Percentiles rank a stretch among this genome's conserved stretches.
Evolutionary conservation across 2,797 vertebrate genomes (phyloP).

Genomic region (Cephalopachus bancanus): DNA sequence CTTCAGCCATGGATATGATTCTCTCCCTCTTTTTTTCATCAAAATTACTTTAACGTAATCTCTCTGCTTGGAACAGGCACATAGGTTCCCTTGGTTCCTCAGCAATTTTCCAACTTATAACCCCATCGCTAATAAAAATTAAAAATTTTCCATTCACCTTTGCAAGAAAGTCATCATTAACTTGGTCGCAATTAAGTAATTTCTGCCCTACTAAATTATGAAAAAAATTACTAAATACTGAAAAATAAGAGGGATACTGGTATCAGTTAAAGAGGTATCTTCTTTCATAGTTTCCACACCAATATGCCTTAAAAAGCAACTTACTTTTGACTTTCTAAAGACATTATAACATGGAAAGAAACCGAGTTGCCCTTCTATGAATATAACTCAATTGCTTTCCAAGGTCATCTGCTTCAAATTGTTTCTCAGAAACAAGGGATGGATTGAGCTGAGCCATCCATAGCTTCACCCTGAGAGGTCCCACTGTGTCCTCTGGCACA

Average conservation of each 20-base stretch:
- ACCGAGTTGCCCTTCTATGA: background rate
- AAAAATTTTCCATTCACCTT: constrained; percentile 34
- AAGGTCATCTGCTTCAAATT: background rate
- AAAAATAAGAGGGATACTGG: constrained; percentile 32
- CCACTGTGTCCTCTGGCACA: background rate
- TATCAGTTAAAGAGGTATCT: background rate
- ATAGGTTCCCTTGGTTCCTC: constrained; percentile 14
- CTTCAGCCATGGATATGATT: background rate
- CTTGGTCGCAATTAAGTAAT: constrained; percentile 30
- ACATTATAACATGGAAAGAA: constrained; percentile 20
- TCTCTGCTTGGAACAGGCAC: constrained; percentile 30
- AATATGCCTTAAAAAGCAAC: background rate
- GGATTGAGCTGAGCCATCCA: background rate
- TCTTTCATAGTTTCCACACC: constrained; percentile 13
- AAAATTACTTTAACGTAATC: constrained; percentile 56
- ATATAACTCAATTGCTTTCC: background rate
- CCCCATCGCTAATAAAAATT: constrained; percentile 32
- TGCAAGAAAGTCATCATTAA: constrained; percentile 36
- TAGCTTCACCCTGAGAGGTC: background rate
- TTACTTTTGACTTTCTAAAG: constrained; percentile 51
- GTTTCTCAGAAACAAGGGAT: constrained; percentile 43
- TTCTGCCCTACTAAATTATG: constrained; percentile 43
- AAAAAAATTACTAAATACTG: constrained; percentile 65
- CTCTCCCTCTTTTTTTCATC: background rate
- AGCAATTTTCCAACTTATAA: constrained; percentile 37